phyloP scores from a whole-genome alignment of 2,113 vertebrate genomes.

The Canis aureus region DNA sequence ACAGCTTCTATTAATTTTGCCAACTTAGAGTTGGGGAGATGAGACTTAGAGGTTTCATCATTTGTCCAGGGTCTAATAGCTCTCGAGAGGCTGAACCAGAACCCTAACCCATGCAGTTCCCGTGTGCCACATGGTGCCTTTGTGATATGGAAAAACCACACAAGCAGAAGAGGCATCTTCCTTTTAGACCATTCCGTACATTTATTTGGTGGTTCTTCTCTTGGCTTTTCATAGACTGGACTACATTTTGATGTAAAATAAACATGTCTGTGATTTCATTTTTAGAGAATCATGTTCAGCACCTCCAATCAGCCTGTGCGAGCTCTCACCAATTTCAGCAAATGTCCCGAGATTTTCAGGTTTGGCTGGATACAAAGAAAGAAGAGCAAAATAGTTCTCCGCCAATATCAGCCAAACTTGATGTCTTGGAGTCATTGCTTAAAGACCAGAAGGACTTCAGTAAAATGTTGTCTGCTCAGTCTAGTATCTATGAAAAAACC shows the following conservation, averaged over 20 bases:
- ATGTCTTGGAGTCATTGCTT: slow-evolving; percentile 90
- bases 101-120: background rate
- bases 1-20: background rate
- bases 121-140: background rate
- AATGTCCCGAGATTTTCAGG: slow-evolving; percentile 95
- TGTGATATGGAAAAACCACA: background rate
- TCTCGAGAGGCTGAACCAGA: background rate
- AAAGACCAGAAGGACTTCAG: slow-evolving; percentile 91
- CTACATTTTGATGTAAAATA: slow-evolving; percentile 46
- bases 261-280: slow-evolving; percentile 75
- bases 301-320: slow-evolving; percentile 93
- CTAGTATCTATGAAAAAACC: slow-evolving; percentile 90
- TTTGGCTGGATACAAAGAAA: slow-evolving; percentile 92
- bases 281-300: slow-evolving; percentile 92
- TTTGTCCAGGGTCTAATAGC: background rate
- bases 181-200: background rate
- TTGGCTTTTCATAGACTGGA: background rate
- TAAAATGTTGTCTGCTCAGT: slow-evolving; percentile 87
- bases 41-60: background rate
- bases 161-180: background rate
- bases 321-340: slow-evolving; percentile 97
- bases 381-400: slow-evolving; percentile 88
- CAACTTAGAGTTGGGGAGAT: background rate
- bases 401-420: slow-evolving; percentile 90
- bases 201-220: slow-evolving; percentile 16